These are phyloP conservation scores for Merops nubicus DNA, from an alignment of 2,113 vertebrate species.

Conservation along the genomic window DNA sequence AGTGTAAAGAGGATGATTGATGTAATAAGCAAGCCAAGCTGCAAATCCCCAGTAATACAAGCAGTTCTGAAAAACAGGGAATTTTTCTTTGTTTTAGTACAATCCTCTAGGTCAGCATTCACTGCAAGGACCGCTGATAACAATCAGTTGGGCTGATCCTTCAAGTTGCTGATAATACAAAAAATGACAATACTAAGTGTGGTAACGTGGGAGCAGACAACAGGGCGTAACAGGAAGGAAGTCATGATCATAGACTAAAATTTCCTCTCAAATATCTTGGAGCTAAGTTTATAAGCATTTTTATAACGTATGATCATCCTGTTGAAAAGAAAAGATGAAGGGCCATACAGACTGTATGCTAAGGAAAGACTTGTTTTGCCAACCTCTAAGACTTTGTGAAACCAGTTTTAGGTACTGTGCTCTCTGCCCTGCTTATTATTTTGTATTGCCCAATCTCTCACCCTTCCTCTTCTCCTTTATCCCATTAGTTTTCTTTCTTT, in stretches of 20 bases:
- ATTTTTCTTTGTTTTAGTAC: conserved; percentile 31
- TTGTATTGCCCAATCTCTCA: background rate
- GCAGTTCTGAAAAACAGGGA: conserved; percentile 81
- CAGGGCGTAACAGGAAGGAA: background rate
- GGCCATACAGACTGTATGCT: background rate
- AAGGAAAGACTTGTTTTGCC: background rate
- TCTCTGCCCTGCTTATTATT: background rate
- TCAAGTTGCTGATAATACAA: background rate
- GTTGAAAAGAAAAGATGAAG: background rate
- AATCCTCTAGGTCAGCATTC: background rate
- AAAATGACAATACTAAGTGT: background rate
- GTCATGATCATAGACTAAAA: background rate
- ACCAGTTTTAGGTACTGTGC: background rate
- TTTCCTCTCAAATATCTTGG: background rate
- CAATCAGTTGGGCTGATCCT: background rate
- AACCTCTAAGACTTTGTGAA: background rate
- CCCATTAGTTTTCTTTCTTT: background rate
- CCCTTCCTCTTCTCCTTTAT: background rate
- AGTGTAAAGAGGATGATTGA: conserved; percentile 92
- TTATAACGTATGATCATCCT: background rate
- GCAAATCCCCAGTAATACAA: conserved; percentile 90
- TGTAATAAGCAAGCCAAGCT: conserved; percentile 89
- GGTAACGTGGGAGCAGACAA: background rate
- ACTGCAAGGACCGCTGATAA: background rate
- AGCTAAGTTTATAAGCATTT: background rate